A percentile compares a stretch with the other conserved stretches of the same genome.
Conservation (phyloP, 1,140 invertebrate species). For the Lysiphlebus fabarum region DNA sequence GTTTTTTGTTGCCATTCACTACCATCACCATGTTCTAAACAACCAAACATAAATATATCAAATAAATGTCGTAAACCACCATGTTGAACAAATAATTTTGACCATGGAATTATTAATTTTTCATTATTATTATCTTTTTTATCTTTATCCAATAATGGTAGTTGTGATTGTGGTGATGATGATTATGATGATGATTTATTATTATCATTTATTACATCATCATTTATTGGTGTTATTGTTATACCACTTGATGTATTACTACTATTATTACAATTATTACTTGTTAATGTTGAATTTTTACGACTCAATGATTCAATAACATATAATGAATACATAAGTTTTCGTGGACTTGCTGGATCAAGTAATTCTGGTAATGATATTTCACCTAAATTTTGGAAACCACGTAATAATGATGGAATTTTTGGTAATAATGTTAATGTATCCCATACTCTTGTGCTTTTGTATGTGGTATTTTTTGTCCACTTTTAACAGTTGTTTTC, state of each 20-base stretch:
- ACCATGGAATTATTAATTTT: conserved; percentile 61
- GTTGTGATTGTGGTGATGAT: too few relatives aligned
- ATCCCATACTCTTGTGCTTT: conserved; percentile 93
- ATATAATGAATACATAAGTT: conserved; percentile 91
- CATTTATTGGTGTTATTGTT: conserved; percentile 29
- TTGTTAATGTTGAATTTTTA: conserved; percentile 25
- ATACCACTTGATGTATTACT: too few relatives aligned
- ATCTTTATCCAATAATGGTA: not conserved
- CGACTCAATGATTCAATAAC: conserved; percentile 78
- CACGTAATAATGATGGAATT: conserved; percentile 77
- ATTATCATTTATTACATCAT: too few relatives aligned
- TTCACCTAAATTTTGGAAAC: conserved; percentile 72
- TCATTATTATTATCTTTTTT: conserved; percentile 36
- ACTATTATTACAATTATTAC: too few relatives aligned
- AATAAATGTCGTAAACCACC: conserved; percentile 84
- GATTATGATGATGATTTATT: too few relatives aligned
- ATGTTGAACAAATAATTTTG: conserved; percentile 75
- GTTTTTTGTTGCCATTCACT: conserved; percentile 90
- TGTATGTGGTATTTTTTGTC: conserved; percentile 75
- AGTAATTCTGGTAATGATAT: conserved; percentile 69
- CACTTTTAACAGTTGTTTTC: conserved; percentile 69
- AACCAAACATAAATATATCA: too few relatives aligned
- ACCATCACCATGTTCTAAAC: conserved; percentile 66
- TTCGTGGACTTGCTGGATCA: conserved; percentile 84
- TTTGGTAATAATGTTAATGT: conserved; percentile 88